Evolutionary conservation across 1,140 invertebrate species (phyloP).

Genomic region (Mya arenaria): DNA sequence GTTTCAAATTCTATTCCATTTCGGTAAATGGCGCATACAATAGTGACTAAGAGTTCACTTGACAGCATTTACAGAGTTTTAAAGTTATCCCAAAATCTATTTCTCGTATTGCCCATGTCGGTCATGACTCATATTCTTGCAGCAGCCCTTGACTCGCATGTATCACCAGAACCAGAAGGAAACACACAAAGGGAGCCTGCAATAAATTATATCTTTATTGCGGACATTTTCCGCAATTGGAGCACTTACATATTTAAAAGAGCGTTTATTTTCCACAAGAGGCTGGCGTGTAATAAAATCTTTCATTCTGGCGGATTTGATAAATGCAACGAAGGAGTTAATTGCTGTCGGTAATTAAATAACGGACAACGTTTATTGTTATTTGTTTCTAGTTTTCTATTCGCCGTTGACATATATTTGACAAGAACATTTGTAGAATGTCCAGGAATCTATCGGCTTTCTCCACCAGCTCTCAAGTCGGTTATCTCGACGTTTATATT

Average conservation of each 20-base stretch:
- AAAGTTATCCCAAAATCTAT: no score
- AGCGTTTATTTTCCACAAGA: constrained; percentile 15
- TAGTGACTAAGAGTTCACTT: no score
- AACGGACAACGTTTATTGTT: not conserved
- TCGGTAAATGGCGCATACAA: no score
- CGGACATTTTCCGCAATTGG: not conserved
- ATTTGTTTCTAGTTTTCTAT: constrained; percentile 26
- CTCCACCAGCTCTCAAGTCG: no score
- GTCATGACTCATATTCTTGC: no score
- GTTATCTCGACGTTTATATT: no score
- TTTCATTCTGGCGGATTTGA: constrained; percentile 14
- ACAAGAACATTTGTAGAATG: constrained; percentile 14
- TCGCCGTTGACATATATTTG: not conserved
- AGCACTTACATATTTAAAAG: constrained; percentile 24
- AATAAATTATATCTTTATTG: not conserved
- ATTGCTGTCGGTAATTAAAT: not conserved
- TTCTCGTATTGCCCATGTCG: no score
- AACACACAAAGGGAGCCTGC: not conserved
- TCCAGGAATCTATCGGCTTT: no score
- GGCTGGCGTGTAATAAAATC: not conserved
- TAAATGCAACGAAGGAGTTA: not conserved
- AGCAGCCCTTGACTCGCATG: no score
- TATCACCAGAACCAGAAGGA: no score
- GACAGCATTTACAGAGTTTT: no score
- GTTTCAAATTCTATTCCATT: no score